These are phyloP conservation scores for Theretra japonica DNA, from an alignment of 2,888 invertebrate genomes.

Conservation along the genomic window DNA sequence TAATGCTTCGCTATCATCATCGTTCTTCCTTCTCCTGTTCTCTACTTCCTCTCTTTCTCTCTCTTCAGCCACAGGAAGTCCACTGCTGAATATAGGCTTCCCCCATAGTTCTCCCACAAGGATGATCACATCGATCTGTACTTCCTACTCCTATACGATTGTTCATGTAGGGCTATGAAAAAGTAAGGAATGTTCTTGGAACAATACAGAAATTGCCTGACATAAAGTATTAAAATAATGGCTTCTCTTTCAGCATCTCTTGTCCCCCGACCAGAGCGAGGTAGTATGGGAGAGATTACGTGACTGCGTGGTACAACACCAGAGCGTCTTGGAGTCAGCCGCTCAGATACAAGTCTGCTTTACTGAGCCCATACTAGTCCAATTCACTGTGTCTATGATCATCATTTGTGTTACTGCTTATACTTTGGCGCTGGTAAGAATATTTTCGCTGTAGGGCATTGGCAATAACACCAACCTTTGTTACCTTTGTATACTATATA, in stretches of 20 bases:
- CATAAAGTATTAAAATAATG: neutral
- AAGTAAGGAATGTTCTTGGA: no score
- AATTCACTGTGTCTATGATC: constrained; percentile 71
- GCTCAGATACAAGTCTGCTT: constrained; percentile 61
- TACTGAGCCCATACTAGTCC: constrained; percentile 65
- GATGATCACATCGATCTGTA: no score
- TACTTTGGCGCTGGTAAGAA: constrained; percentile 71
- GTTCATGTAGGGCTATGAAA: no score
- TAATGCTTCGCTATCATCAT: no score
- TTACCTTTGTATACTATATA: no score
- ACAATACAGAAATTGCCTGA: no score
- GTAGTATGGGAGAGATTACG: constrained; percentile 47
- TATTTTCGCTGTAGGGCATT: neutral
- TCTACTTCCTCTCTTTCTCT: no score
- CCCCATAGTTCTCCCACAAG: no score
- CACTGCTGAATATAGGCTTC: no score
- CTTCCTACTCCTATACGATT: no score
- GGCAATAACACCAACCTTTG: constrained; percentile 4
- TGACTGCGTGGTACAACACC: constrained; percentile 54
- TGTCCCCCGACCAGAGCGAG: constrained; percentile 45
- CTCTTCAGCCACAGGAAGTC: no score
- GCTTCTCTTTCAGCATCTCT: constrained; percentile 42
- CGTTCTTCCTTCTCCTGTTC: no score
- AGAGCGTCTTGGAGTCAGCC: constrained; percentile 54
- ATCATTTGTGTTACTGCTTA: constrained; percentile 79